Percentiles rank a stretch among this genome's conserved stretches.
Conservation (phyloP, 1,140 invertebrate genomes). For the Sycophaga agraensis region DNA sequence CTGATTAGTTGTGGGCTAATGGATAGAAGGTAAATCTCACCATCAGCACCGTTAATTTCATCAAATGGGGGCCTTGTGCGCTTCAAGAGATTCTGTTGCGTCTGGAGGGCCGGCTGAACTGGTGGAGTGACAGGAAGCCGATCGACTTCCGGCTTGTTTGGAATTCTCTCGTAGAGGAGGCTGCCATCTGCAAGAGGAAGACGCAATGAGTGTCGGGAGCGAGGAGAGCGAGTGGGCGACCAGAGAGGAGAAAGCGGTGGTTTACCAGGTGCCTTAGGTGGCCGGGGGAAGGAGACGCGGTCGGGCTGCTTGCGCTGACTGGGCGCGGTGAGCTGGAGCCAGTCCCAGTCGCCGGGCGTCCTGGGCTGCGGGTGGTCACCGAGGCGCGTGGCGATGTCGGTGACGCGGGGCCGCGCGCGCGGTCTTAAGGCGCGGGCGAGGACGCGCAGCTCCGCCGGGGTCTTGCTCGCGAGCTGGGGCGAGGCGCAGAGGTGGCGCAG, state of each 20-base stretch:
- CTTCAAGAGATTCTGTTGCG: slow-evolving; percentile 66
- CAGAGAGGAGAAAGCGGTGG: neutral
- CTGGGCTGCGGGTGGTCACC: slow-evolving; percentile 62
- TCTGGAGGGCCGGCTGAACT: slow-evolving; percentile 57
- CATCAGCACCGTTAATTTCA: slow-evolving; percentile 86
- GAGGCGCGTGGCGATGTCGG: slow-evolving; percentile 75
- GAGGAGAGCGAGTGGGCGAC: too few species aligned
- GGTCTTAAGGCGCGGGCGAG: slow-evolving; percentile 78
- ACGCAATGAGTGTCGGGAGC: too few species aligned
- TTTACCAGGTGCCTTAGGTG: slow-evolving; percentile 76
- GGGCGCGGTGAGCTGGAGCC: slow-evolving; percentile 78
- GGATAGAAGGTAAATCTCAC: too few species aligned
- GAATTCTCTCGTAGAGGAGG: slow-evolving; percentile 79
- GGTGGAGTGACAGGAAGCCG: slow-evolving; percentile 62
- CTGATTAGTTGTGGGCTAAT: too few species aligned
- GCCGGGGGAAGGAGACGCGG: slow-evolving; percentile 82
- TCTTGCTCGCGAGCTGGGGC: slow-evolving; percentile 80
- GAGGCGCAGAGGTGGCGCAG: slow-evolving; percentile 64
- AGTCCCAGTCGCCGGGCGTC: slow-evolving; percentile 71
- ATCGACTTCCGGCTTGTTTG: slow-evolving; percentile 75
- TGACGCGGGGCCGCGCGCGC: slow-evolving; percentile 72
- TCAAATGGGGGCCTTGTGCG: slow-evolving; percentile 73
- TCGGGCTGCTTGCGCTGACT: slow-evolving; percentile 77
- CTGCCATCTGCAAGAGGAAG: slow-evolving; percentile 69
- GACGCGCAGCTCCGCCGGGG: slow-evolving; percentile 73